Evolutionary conservation across 2,888 invertebrate species (phyloP), one percentile per base, ranked within the genome.

Genomic region (Oxystoma pomonae): DNA sequence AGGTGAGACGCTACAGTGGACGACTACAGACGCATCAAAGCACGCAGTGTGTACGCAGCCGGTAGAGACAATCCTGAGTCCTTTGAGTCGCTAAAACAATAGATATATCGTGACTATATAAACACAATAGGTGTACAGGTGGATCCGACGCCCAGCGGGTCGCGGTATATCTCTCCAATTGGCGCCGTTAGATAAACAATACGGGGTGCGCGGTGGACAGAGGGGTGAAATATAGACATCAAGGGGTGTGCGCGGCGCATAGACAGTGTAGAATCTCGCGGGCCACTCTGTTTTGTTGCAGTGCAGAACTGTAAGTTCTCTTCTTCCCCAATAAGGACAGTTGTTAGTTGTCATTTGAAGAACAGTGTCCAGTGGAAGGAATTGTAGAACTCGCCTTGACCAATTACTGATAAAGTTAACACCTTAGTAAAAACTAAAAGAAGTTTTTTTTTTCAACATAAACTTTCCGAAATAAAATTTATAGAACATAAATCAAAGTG

Each of bases 1-100:
- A 61, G 60, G 62, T 61, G 62, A 22, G 60, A 58, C 59, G 64
- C 55, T 59, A 58, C 62, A 62, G 60, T 58, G 50, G 59, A 58
- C 62, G 60, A 58, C 58, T 71, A 69, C 79, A 80, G 80, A 80
- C 79, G 79, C 79, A 80, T 78, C 77, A 75, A 72, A 74, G 74
- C 74, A 79, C 80, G 79, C 79, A 78, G 76, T 72, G 70, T 63
- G 73, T 68, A 78, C 78, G 78, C 78, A 79, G 35, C 35, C 35
- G 35, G 35, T 35, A 35, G 12, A 35, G 35, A 35, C 76, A 77
- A 35, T 35, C 35, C 35, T 7, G 35, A 7, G 35, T 3, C 3
- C 35, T 35, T 35, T 35, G 12, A 35, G 12, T 35, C 35, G 35
- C 35, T 35, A 35, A 35, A 35, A 35, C 35, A 35, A 35, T 35